phyloP scores from a whole-genome alignment of 92 coral and sea anemone genomes.

The Phenganax stokvisi region DNA sequence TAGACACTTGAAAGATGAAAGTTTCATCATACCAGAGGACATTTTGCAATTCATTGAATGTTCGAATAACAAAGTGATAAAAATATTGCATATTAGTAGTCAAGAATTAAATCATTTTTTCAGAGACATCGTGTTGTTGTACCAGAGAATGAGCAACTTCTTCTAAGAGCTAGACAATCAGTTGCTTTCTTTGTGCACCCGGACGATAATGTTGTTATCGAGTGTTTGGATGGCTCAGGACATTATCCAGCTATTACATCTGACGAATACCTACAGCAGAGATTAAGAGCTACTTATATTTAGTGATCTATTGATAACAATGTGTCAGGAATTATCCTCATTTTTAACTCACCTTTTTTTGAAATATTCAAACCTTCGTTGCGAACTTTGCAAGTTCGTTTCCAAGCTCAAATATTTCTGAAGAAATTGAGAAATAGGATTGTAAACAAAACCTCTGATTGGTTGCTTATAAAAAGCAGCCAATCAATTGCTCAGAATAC shows the following conservation, averaged over 20 bases:
- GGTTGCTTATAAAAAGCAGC: too few relatives aligned
- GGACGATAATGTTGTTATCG: constrained; percentile 62
- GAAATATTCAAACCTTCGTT: too few relatives aligned
- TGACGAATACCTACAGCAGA: constrained; percentile 59
- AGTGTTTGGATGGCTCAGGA: constrained; percentile 77
- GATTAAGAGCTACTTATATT: constrained; percentile 67
- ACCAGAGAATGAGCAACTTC: constrained; percentile 59
- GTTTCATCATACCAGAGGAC: not conserved
- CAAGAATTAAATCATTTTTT: not conserved
- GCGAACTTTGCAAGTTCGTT: too few relatives aligned
- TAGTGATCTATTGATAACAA: too few relatives aligned
- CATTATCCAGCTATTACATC: constrained; percentile 71
- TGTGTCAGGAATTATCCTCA: too few relatives aligned
- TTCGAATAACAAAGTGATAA: too few relatives aligned
- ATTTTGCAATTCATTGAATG: too few relatives aligned
- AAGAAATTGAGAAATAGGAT: too few relatives aligned
- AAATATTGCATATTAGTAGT: not conserved
- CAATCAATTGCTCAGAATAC: too few relatives aligned
- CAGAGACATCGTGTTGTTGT: constrained; percentile 93
- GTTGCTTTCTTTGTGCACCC: constrained; percentile 83
- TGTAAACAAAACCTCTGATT: too few relatives aligned
- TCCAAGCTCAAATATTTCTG: too few relatives aligned
- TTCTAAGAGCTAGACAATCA: constrained; percentile 58
- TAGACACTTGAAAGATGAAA: not conserved
- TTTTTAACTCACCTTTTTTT: too few relatives aligned